phyloP scores from a whole-genome alignment of 1,140 invertebrate genomes.

The Zaprionus camerounensis region DNA sequence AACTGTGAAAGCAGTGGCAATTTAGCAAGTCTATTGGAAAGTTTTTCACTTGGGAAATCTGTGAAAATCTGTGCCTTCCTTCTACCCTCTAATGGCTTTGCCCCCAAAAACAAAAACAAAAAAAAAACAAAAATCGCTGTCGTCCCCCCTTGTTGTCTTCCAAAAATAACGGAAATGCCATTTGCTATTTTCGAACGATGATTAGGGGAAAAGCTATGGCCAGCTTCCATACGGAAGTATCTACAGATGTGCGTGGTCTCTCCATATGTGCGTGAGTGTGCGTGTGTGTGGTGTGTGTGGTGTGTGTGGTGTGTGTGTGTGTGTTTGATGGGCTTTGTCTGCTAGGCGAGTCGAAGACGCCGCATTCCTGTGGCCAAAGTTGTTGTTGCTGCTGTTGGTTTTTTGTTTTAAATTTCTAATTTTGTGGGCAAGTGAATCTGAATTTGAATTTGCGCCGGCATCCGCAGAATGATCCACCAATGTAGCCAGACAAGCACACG shows the following conservation, averaged over 20 bases:
- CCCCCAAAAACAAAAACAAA: neutral
- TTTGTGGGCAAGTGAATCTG: slow-evolving; percentile 81
- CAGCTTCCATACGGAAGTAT: slow-evolving; percentile 59
- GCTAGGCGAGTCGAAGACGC: slow-evolving; percentile 18
- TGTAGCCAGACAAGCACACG: slow-evolving; percentile 44
- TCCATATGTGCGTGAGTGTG: slow-evolving; percentile 22
- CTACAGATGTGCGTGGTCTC: slow-evolving; percentile 35
- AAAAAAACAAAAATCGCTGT: neutral
- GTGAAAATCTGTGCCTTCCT: neutral
- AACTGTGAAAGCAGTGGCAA: slow-evolving; percentile 47
- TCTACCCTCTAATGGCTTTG: neutral
- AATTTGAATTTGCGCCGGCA: slow-evolving; percentile 68
- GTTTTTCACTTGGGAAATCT: neutral
- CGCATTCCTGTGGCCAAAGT: slow-evolving; percentile 57
- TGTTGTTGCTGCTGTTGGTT: slow-evolving; percentile 31
- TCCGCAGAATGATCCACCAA: slow-evolving; percentile 65
- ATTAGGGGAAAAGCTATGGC: slow-evolving; percentile 47
- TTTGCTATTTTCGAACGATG: slow-evolving; percentile 76
- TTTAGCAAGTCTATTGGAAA: slow-evolving; percentile 3
- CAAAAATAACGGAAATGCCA: slow-evolving; percentile 75
- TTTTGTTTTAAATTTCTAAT: slow-evolving; percentile 76
- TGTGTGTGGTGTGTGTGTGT: slow-evolving; percentile 13
- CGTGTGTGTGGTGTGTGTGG: slow-evolving; percentile 6
- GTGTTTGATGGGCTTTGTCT: slow-evolving; percentile 7
- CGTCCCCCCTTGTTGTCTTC: slow-evolving; percentile 34